Conservation (phyloP, 1,140 invertebrate species). For the Penaeus indicus region DNA sequence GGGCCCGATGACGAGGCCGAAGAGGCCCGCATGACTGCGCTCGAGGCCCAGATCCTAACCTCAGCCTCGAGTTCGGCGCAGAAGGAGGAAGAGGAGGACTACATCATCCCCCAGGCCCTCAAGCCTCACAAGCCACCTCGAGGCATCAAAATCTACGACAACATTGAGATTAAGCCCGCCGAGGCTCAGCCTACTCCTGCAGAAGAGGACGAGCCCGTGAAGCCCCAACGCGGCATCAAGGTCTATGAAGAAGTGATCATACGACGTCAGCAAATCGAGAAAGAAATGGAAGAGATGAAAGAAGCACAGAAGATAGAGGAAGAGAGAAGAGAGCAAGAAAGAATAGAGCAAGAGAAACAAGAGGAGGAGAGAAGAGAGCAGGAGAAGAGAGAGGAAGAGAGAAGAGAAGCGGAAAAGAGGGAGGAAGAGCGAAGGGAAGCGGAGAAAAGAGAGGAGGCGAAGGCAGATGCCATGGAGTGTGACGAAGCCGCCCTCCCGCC, state of each 20-base stretch:
- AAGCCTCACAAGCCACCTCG: conserved; percentile 56
- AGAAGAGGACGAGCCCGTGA: conserved; percentile 27
- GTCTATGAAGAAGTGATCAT: conserved; percentile 59
- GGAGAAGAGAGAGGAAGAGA: conserved; percentile 6
- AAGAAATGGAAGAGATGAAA: not conserved
- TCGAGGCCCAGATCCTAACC: conserved; percentile 41
- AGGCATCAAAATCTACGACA: conserved; percentile 61
- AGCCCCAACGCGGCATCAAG: conserved; percentile 60
- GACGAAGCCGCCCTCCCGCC: not conserved
- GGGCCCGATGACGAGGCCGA: conserved; percentile 34
- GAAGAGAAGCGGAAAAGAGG: conserved; percentile 3
- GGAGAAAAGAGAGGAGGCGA: not conserved
- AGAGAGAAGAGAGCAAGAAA: conserved; percentile 7
- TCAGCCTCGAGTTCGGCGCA: not conserved
- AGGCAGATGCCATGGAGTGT: not conserved
- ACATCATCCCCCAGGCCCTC: conserved; percentile 63
- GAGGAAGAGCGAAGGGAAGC: not conserved
- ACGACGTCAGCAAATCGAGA: not conserved
- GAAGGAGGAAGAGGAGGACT: conserved; percentile 52
- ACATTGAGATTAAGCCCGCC: not conserved
- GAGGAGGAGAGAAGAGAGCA: not conserved
- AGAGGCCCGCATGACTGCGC: conserved; percentile 2
- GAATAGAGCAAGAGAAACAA: not conserved
- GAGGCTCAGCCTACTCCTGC: not conserved
- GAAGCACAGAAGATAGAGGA: not conserved